Percentiles rank a stretch among this genome's conserved stretches.
phyloP scores from a whole-genome alignment of 1,140 invertebrate genomes.

The Scaptomyza montana region DNA sequence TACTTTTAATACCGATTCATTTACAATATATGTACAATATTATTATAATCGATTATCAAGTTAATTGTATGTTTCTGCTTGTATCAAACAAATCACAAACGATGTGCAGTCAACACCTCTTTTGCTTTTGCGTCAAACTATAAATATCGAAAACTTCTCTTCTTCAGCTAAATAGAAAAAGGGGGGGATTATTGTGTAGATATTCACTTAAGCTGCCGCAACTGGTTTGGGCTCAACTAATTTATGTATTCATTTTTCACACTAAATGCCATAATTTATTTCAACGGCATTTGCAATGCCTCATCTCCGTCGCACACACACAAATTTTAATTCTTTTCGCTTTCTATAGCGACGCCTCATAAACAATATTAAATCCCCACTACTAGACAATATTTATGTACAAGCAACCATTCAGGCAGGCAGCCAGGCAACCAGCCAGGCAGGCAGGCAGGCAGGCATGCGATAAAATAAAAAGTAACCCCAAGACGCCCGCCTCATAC shows the following conservation, averaged over 20 bases:
- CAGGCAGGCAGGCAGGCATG: slow-evolving; percentile 18
- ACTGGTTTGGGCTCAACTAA: slow-evolving; percentile 12
- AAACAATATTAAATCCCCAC: slow-evolving; percentile 77
- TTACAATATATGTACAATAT: no score
- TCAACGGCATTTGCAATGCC: slow-evolving; percentile 46
- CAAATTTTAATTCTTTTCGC: slow-evolving; percentile 64
- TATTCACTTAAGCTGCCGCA: not conserved
- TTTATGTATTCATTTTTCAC: slow-evolving; percentile 64
- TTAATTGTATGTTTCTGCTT: not conserved
- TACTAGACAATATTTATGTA: slow-evolving; percentile 25
- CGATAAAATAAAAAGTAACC: slow-evolving; percentile 23
- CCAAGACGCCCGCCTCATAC: slow-evolving; percentile 7
- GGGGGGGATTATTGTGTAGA: not conserved
- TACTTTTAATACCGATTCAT: no score
- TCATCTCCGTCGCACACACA: slow-evolving; percentile 48
- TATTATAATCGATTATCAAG: no score
- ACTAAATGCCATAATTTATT: slow-evolving; percentile 78
- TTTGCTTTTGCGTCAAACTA: not conserved
- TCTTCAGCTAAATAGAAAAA: not conserved
- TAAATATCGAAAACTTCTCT: not conserved
- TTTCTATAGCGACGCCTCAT: slow-evolving; percentile 68
- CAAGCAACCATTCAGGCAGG: slow-evolving; percentile 20
- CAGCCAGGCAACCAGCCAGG: slow-evolving; percentile 22
- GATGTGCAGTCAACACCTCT: not conserved
- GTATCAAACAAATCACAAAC: not conserved